Base-by-base conservation (phyloP, 2,888 invertebrate species). In the Trissonchulus sp. region DNA sequence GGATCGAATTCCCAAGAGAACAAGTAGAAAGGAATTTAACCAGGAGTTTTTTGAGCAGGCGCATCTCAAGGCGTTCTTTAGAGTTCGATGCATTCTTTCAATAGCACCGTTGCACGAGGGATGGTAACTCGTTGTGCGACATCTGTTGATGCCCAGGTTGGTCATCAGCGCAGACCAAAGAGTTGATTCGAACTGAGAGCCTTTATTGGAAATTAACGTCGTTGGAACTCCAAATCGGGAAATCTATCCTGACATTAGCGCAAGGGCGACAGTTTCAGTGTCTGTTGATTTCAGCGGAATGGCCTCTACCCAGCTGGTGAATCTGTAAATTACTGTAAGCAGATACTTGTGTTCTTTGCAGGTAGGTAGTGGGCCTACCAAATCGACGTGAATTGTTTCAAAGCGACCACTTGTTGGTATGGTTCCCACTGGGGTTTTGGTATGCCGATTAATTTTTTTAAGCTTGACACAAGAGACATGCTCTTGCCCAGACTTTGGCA, bases 351-450 rank as follows among this genome's bases (percentile, higher is more conserved):
- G 34, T 23, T 35, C 71, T 36, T 69, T 33, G n/a, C 28, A 33
- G 2, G 71, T 30, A 3, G 71, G 71, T 33, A 69, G 37, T 69
- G 71, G 71, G 3, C 71, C 71, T 31, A 34, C 71, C 15, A 69
- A 33, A 36, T 69, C 71, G n/a, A 69, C 37, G n/a, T 69, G 71
- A 36, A 69, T 36, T 69, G 71, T 36, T 15, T 69, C 36, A 36
- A 69, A 69, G 3, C 71, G 34, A 3, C 3, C 2, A 36, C 36
- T 69, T 34, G 31, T 69, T 31, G 71, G 71, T 8, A 69, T 69
- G 2, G 34, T 34, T 33, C 71, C 28, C 2, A 36, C 36, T 36
- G 71, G 71, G 34, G 35, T 36, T 35, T 69, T 69, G 23, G 34
- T 69, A n/a, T 69, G 71, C 28, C 36, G 2, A 3, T 8, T 35